Percentiles rank a stretch among this genome's conserved stretches.
phyloP scores from a whole-genome alignment of 2,113 vertebrate genomes.

The Corvus cornix region DNA sequence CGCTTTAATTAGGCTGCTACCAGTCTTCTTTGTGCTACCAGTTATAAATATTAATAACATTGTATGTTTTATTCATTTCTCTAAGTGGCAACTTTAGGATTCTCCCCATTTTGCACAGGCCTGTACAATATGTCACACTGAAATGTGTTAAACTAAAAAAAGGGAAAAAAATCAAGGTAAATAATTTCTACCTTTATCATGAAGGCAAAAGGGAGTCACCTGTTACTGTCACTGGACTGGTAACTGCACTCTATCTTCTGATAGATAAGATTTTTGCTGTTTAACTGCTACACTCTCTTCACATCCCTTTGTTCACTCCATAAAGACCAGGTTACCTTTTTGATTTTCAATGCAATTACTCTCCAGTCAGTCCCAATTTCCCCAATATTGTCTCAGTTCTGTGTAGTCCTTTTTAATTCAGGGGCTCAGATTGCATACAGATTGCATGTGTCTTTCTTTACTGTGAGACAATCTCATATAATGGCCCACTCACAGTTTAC shows the following conservation, averaged over 20 bases:
- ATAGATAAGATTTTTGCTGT: neutral
- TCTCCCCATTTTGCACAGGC: neutral
- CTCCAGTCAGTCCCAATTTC: neutral
- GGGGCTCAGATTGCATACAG: neutral
- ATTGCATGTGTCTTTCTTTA: neutral
- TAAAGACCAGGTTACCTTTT: neutral
- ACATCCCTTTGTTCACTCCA: neutral
- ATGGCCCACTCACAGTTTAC: neutral
- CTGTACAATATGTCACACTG: neutral
- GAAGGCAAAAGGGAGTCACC: neutral
- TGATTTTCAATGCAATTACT: neutral
- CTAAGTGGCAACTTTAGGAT: neutral
- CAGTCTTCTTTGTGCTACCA: neutral
- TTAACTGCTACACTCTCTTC: neutral
- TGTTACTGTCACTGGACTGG: neutral
- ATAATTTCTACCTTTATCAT: neutral
- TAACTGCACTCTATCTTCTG: neutral
- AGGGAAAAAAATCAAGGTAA: neutral
- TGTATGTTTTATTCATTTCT: conserved; percentile 16
- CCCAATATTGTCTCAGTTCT: neutral
- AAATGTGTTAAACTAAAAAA: neutral
- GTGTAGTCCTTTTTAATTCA: neutral
- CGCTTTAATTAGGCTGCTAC: conserved; percentile 20
- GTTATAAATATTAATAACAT: conserved; percentile 35
- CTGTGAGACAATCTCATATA: neutral